These are phyloP conservation scores for Chunga burmeisteri DNA, from an alignment of 2,113 vertebrate species.

Conservation along the genomic window DNA sequence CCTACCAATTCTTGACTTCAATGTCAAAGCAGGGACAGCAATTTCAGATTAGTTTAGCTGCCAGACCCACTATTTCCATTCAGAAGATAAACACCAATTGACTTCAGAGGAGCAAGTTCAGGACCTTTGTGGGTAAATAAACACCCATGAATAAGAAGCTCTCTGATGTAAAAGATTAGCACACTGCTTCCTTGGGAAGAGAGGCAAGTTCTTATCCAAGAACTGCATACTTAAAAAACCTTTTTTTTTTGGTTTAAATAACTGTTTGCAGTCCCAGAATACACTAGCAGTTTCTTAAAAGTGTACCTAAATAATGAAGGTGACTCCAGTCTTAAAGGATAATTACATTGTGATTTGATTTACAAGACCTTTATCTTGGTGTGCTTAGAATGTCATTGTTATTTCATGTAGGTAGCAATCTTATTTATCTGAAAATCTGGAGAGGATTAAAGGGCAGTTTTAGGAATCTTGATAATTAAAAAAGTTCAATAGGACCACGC, in stretches of 20 bases:
- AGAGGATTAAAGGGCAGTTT: neutral
- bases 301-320: neutral
- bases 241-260: neutral
- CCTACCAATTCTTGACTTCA: neutral
- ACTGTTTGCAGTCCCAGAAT: neutral
- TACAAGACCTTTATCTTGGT: neutral
- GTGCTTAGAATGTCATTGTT: neutral
- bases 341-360: neutral
- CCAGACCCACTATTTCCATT: neutral
- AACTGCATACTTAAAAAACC: neutral
- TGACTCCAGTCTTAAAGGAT: neutral
- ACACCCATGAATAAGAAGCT: neutral
- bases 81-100: neutral
- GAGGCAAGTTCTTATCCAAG: neutral
- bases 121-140: neutral
- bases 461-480: constrained; percentile 18
- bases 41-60: neutral
- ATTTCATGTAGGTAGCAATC: neutral
- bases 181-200: neutral
- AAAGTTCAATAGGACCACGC: neutral
- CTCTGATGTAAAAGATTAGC: neutral
- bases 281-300: neutral
- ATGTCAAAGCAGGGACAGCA: neutral
- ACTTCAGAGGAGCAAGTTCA: constrained; percentile 1
- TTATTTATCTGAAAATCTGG: neutral